These are phyloP conservation scores for Germaria angustata DNA, from an alignment of 2,888 invertebrate species.

Conservation along the genomic window DNA sequence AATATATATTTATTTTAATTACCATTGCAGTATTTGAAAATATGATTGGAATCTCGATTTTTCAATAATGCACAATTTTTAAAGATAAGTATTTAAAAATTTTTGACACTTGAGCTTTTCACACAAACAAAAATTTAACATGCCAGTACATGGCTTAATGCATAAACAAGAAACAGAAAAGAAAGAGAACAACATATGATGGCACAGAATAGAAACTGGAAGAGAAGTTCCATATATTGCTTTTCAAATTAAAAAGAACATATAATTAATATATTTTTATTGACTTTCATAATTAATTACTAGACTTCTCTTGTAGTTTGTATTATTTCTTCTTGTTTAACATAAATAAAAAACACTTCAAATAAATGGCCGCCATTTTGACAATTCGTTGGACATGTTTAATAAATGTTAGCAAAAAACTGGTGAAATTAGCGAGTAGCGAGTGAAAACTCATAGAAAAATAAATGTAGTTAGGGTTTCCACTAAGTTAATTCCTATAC, in stretches of 20 bases:
- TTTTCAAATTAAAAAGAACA: too few relatives aligned
- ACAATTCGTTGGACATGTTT: conserved; percentile 40
- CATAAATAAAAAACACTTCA: conserved; percentile 1
- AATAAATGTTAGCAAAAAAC: conserved; percentile 50
- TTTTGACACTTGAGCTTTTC: conserved; percentile 71
- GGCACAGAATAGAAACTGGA: not conserved
- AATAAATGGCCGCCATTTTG: conserved; percentile 75
- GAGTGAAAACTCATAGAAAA: conserved; percentile 49
- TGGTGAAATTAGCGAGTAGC: conserved; percentile 54
- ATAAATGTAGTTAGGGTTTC: too few relatives aligned
- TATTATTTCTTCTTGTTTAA: not conserved
- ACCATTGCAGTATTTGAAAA: too few relatives aligned
- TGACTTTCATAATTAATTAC: too few relatives aligned
- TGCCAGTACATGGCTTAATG: conserved; percentile 58
- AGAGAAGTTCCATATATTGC: not conserved
- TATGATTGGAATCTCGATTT: too few relatives aligned
- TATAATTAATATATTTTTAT: too few relatives aligned
- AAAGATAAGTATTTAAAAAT: too few relatives aligned
- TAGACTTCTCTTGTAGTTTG: too few relatives aligned
- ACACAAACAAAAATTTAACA: conserved; percentile 31
- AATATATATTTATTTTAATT: not conserved
- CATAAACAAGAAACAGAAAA: conserved; percentile 7
- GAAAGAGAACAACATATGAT: conserved; percentile 43
- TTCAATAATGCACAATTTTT: not conserved
- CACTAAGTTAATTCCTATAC: not conserved